Evolutionary conservation across 2,888 invertebrate genomes (phyloP).

Genomic region (Lasioglossum oenotherae): DNA sequence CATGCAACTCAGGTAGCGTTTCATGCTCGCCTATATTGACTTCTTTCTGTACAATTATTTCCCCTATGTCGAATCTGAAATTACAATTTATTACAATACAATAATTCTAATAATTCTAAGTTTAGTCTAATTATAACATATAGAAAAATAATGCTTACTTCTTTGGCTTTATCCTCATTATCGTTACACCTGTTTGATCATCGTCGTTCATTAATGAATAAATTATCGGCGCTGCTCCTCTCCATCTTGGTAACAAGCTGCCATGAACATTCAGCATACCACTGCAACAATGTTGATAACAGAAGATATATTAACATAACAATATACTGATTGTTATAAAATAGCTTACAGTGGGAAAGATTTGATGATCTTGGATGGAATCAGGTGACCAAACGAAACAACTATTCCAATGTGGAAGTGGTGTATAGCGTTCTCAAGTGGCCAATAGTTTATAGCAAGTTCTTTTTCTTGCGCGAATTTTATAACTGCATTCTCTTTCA

Average conservation of each 20-base stretch:
- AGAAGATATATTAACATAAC: not conserved
- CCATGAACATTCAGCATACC: conserved; percentile 98
- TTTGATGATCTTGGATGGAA: conserved; percentile 90
- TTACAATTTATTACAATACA: conserved; percentile 24
- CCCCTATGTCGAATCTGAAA: conserved; percentile 91
- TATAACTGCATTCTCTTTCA: conserved; percentile 88
- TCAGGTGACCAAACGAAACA: conserved; percentile 96
- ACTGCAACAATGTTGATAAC: conserved; percentile 84
- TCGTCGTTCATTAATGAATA: conserved; percentile 95
- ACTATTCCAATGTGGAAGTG: conserved; percentile 94
- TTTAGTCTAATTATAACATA: not conserved
- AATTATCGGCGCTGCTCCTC: conserved; percentile 96
- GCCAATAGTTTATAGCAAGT: conserved; percentile 89
- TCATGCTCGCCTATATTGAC: conserved; percentile 86
- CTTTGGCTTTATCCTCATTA: conserved; percentile 94
- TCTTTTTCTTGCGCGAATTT: conserved; percentile 88
- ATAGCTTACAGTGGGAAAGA: conserved; percentile 92
- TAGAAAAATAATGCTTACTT: conserved; percentile 81
- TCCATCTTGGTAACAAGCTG: conserved; percentile 95
- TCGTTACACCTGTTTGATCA: conserved; percentile 91
- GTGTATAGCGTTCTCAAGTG: conserved; percentile 83
- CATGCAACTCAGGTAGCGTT: conserved; percentile 88
- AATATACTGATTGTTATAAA: not conserved
- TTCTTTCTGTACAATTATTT: conserved; percentile 87
- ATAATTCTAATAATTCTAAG: not conserved